phyloP scores from a whole-genome alignment of 2,113 vertebrate species.

The Passer domesticus region DNA sequence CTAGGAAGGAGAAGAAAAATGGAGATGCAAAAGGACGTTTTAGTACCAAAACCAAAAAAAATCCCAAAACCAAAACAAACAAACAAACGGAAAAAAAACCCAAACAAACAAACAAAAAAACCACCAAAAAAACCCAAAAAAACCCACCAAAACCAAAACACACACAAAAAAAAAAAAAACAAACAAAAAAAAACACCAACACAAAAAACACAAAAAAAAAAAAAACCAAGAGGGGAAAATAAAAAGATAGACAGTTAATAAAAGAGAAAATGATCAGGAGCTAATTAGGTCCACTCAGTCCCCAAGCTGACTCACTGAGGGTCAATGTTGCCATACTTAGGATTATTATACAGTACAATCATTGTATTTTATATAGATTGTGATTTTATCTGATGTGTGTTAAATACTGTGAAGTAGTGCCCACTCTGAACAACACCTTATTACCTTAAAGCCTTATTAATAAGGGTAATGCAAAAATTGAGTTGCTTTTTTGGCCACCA shows the following conservation, averaged over 20 bases:
- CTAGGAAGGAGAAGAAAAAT: background rate
- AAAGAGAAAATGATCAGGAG: background rate
- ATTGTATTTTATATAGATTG: background rate
- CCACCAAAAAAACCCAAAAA: too few species aligned
- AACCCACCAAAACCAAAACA: too few species aligned
- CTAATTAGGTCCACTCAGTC: background rate
- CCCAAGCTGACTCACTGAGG: background rate
- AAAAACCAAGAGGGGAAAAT: accelerated
- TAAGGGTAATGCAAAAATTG: background rate
- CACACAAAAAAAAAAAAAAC: too few species aligned
- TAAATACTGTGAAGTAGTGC: background rate
- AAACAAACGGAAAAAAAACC: too few species aligned
- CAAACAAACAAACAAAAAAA: background rate
- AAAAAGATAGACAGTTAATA: background rate
- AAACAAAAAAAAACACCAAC: too few species aligned
- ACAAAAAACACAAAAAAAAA: too few species aligned
- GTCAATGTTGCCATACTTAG: background rate
- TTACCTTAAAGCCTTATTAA: background rate
- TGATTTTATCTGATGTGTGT: background rate
- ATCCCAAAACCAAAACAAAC: too few species aligned
- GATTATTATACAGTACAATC: background rate
- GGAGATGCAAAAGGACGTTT: background rate
- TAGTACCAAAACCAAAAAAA: background rate
- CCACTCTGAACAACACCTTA: background rate
- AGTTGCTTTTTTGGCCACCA: background rate